These are phyloP conservation scores for Pungitius pungitius DNA, from an alignment of 2,113 vertebrate species.

Conservation along the genomic window DNA sequence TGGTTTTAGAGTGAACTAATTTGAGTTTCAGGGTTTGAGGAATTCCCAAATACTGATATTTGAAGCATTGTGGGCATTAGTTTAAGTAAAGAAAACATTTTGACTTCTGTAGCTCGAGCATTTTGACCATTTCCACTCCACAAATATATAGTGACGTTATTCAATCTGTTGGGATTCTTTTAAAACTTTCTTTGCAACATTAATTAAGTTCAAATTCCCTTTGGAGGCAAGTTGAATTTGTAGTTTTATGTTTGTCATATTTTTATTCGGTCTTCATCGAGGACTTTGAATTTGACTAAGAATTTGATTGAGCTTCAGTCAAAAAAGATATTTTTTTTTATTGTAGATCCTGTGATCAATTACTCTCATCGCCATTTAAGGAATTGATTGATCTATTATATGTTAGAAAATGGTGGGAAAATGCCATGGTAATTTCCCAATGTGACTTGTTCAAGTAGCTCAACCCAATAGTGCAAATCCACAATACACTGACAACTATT, in stretches of 20 bases:
- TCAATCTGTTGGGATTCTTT: constrained; percentile 7
- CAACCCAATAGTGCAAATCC: not conserved
- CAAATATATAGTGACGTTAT: not conserved
- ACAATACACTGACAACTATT: not conserved
- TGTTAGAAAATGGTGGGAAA: not conserved
- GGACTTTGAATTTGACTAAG: not conserved
- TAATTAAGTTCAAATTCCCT: not conserved
- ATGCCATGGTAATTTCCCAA: not conserved
- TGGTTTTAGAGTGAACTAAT: constrained; percentile 13
- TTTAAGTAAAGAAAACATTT: not conserved
- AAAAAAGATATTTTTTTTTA: not conserved
- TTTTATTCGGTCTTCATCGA: too few relatives aligned
- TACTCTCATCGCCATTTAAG: not conserved
- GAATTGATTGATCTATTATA: not conserved
- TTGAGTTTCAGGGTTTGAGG: constrained; percentile 17
- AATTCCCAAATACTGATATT: not conserved
- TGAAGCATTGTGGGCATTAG: constrained; percentile 12
- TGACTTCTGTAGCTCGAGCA: not conserved
- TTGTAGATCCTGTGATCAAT: not conserved
- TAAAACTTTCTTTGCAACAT: constrained; percentile 1
- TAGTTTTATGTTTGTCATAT: not conserved
- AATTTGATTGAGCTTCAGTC: not conserved
- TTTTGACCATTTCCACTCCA: not conserved
- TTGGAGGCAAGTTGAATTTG: not conserved
- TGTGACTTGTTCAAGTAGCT: not conserved